Evolutionary conservation across 2,888 invertebrate species (phyloP).

Genomic region (Pterostichus madidus): DNA sequence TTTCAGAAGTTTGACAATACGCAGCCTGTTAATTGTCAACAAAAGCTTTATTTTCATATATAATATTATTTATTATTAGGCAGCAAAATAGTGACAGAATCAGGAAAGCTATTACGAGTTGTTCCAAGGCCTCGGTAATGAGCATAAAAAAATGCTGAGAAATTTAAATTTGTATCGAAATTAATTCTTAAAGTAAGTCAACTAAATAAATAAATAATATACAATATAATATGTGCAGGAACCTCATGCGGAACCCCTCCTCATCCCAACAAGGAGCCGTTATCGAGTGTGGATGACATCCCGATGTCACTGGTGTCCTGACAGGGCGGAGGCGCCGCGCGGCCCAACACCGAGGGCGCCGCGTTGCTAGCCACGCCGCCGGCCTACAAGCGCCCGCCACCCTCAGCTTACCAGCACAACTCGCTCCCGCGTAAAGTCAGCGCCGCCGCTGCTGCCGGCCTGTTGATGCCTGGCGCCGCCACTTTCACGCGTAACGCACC

Average conservation of each 20-base stretch:
- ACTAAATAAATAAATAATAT: too few relatives aligned
- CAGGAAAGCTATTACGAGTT: too few relatives aligned
- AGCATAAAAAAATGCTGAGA: too few relatives aligned
- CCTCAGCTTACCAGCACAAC: conserved; percentile 77
- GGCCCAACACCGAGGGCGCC: conserved; percentile 77
- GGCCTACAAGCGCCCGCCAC: conserved; percentile 74
- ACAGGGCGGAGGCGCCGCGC: conserved; percentile 74
- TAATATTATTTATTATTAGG: too few relatives aligned
- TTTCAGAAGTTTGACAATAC: too few relatives aligned
- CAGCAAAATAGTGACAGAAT: too few relatives aligned
- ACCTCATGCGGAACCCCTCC: conserved; percentile 49
- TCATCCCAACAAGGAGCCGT: conserved; percentile 70
- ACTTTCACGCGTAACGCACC: conserved; percentile 84
- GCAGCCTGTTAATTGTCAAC: too few relatives aligned
- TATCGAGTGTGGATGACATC: conserved; percentile 75
- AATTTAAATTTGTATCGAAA: too few relatives aligned
- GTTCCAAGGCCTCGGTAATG: too few relatives aligned
- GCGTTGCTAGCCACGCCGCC: conserved; percentile 76
- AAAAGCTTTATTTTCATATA: too few relatives aligned
- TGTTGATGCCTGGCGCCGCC: conserved; percentile 76
- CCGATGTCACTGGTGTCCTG: conserved; percentile 78
- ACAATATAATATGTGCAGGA: neutral
- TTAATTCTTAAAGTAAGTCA: too few relatives aligned
- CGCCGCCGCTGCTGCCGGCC: neutral
- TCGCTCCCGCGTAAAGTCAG: conserved; percentile 73